phyloP scores from a whole-genome alignment of 2,113 vertebrate species.

The Gallinago undulata region DNA sequence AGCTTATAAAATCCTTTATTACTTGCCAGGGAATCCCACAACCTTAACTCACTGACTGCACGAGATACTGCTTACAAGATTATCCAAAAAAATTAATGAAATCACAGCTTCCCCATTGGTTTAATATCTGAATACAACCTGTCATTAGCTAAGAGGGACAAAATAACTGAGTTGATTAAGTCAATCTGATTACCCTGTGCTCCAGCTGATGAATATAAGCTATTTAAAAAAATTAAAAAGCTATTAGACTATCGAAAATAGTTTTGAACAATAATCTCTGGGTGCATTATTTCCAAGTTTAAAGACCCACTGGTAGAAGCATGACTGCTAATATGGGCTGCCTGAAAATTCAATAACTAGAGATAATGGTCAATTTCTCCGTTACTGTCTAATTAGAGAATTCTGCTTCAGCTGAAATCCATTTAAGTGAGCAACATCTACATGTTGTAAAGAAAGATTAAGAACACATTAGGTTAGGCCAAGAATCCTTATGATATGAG shows the following conservation, averaged over 20 bases:
- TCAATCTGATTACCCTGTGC: conserved; percentile 16
- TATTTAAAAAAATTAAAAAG: conserved; percentile 67
- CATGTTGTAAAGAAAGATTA: conserved; percentile 17
- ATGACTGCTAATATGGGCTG: conserved; percentile 35
- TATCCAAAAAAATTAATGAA: background rate
- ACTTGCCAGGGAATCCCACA: background rate
- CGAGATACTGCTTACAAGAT: background rate
- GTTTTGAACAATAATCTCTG: conserved; percentile 56
- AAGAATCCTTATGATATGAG: background rate
- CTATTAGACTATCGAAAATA: conserved; percentile 68
- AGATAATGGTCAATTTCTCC: conserved; percentile 64
- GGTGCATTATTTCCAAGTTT: conserved; percentile 55
- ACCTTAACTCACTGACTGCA: background rate
- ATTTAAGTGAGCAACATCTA: conserved; percentile 38
- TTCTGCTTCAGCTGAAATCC: conserved; percentile 51
- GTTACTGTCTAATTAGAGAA: conserved; percentile 65
- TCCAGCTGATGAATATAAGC: conserved; percentile 55
- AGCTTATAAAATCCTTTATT: background rate
- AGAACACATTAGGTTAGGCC: background rate
- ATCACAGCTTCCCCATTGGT: background rate
- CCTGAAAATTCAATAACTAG: conserved; percentile 65
- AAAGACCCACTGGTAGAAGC: conserved; percentile 58
- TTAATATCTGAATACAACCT: background rate
- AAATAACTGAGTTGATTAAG: background rate
- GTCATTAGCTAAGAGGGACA: background rate